Base-by-base conservation (phyloP, 2,113 vertebrate genomes). In the Tretioscincus oriximinensis region DNA sequence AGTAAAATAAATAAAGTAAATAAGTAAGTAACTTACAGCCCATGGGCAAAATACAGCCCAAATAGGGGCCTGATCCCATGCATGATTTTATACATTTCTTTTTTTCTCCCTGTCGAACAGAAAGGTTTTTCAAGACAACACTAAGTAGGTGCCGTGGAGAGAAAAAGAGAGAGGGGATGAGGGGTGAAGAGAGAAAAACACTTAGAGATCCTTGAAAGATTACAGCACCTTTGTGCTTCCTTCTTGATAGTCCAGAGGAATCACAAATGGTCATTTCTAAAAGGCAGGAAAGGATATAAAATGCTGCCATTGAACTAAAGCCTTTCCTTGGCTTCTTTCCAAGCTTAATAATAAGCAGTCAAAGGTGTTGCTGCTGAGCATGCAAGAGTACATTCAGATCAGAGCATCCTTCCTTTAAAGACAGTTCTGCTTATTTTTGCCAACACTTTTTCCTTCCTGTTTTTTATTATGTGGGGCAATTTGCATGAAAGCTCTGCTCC, bases 361-460 rank as follows among this genome's bases (percentile, higher is more conserved):
- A 78, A 86, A 81, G 65, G 64, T 70, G 49, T 41, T 84, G 49
- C 35, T 84, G 14, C 47, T 81, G 60, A 84, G 11, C 77, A 4
- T 75, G 8, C 26, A 76, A 20, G 0, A 74, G 76, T 87, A 76
- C 0, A 26, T 86, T 71, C 51, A 60, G 78, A 86, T 71, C 51
- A 60, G 78, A 80, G 10, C 1, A 0, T 65, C 51, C 29, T 61
- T 0, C 65, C 81, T 80, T 72, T 64, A 67, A 63, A 76, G 65
- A 60, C 66, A 35, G 26, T 70, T 22, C 58, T 22, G 7, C 2
- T 9, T 85, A 65, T 28, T 45, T 87, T 83, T 75, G 2, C 63
- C 77, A 47, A 29, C 24, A 68, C 81, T 87, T 80, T 63, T 28
- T 67, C 76, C 78, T 18, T 81, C 41, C 3, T 2, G 60, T 72